These are phyloP conservation scores for Listrodromus nycthemerus DNA, from an alignment of 2,888 invertebrate genomes.

Conservation along the genomic window DNA sequence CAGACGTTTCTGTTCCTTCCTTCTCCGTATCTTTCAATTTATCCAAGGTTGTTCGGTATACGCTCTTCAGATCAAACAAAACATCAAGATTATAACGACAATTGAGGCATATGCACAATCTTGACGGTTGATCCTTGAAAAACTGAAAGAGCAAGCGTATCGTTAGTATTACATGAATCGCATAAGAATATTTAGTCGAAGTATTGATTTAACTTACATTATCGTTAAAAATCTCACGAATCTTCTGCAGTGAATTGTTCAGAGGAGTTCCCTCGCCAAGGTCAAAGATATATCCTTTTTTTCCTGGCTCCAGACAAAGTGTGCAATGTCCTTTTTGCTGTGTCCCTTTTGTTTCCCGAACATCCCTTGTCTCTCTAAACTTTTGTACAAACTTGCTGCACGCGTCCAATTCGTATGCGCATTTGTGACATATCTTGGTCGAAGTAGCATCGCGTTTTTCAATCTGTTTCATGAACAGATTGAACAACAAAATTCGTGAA, in stretches of 20 bases:
- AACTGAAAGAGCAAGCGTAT: slow-evolving; percentile 30
- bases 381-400: slow-evolving; percentile 79
- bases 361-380: slow-evolving; percentile 64
- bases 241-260: slow-evolving; percentile 71
- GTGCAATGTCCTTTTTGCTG: slow-evolving; percentile 66
- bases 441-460: slow-evolving; percentile 65
- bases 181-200: too few relatives aligned
- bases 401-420: slow-evolving; percentile 80
- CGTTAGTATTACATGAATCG: slow-evolving; percentile 17
- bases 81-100: slow-evolving; percentile 81
- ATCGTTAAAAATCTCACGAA: slow-evolving; percentile 73
- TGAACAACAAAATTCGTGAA: too few relatives aligned
- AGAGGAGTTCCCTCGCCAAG: slow-evolving; percentile 72
- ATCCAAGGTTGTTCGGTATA: slow-evolving; percentile 70
- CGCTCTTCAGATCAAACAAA: slow-evolving; percentile 76
- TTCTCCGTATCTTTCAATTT: slow-evolving; percentile 70
- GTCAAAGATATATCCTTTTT: slow-evolving; percentile 74
- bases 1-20: slow-evolving; percentile 67
- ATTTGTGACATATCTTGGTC: slow-evolving; percentile 80
- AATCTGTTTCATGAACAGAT: slow-evolving; percentile 46
- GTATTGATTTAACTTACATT: slow-evolving; percentile 71
- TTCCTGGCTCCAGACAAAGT: slow-evolving; percentile 74
- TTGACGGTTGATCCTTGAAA: slow-evolving; percentile 39
- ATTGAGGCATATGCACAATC: slow-evolving; percentile 76
- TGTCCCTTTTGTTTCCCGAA: not conserved